phyloP scores from a whole-genome alignment of 2,113 vertebrate species.

The Cyanistes caeruleus region DNA sequence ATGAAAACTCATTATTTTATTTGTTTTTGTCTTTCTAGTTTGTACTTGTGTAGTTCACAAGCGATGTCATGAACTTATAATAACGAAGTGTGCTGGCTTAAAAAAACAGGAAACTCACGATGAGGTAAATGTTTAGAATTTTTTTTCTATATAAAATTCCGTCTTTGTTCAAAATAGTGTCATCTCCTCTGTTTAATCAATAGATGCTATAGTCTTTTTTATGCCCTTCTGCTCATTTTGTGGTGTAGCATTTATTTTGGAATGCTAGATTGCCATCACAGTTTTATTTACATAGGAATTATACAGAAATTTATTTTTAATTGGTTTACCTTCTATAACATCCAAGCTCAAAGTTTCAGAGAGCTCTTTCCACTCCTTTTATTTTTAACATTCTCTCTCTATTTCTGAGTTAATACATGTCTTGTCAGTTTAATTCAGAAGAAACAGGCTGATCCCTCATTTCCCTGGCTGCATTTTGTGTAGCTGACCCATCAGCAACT shows the following conservation, averaged over 20 bases:
- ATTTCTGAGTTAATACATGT: background rate
- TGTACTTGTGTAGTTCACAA: slow-evolving; percentile 99
- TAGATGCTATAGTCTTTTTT: background rate
- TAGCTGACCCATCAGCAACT: background rate
- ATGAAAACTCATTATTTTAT: background rate
- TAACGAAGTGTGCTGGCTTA: slow-evolving; percentile 96
- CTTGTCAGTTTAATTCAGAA: background rate
- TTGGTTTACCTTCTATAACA: background rate
- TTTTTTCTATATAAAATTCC: background rate
- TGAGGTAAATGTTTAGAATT: slow-evolving; percentile 83
- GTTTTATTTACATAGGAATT: background rate
- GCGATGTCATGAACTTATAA: slow-evolving; percentile 97
- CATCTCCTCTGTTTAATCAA: slow-evolving; percentile 15
- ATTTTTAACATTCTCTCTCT: background rate
- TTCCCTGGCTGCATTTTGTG: background rate
- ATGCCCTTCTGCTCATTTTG: background rate
- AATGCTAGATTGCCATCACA: background rate
- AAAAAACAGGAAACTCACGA: slow-evolving; percentile 96
- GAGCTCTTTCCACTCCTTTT: background rate
- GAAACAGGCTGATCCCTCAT: background rate
- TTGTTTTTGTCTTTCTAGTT: slow-evolving; percentile 79
- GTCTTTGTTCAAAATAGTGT: background rate
- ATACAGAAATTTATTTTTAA: background rate
- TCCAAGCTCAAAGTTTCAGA: background rate
- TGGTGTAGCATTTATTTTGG: background rate